phyloP scores from a whole-genome alignment of 2,113 vertebrate genomes.

The Thryonomys swinderianus region DNA sequence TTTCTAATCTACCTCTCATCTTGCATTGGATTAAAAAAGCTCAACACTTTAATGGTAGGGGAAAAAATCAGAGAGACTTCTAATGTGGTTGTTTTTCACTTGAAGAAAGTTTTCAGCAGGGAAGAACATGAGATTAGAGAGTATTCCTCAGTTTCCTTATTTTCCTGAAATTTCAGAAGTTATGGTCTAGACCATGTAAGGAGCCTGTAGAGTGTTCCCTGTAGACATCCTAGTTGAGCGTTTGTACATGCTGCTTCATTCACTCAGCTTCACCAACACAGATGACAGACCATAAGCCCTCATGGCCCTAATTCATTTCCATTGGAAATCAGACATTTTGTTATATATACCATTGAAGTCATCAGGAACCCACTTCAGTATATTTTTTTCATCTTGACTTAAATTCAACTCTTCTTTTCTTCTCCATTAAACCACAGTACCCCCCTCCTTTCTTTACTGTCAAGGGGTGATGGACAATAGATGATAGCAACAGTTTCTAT shows the following conservation, averaged over 20 bases:
- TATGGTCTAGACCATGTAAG: not conserved
- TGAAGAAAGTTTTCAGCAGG: not conserved
- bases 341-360: not conserved
- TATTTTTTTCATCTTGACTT: constrained; percentile 40
- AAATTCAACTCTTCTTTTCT: constrained; percentile 62
- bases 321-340: not conserved
- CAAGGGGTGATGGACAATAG: constrained; percentile 72
- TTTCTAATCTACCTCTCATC: not conserved
- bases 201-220: not conserved
- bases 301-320: not conserved
- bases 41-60: not conserved
- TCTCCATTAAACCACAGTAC: constrained; percentile 26
- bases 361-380: not conserved
- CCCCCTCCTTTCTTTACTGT: constrained; percentile 30
- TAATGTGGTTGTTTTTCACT: not conserved
- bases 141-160: not conserved
- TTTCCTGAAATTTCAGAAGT: not conserved
- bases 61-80: constrained; percentile 15
- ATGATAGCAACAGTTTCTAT: constrained; percentile 74
- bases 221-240: not conserved
- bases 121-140: not conserved
- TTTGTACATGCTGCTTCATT: not conserved
- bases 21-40: not conserved
- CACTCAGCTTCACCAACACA: not conserved
- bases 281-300: not conserved